Evolutionary conservation across 2,113 vertebrate genomes (phyloP), one percentile per base, ranked within the genome.

Genomic region (Telmatochromis brichardi): DNA sequence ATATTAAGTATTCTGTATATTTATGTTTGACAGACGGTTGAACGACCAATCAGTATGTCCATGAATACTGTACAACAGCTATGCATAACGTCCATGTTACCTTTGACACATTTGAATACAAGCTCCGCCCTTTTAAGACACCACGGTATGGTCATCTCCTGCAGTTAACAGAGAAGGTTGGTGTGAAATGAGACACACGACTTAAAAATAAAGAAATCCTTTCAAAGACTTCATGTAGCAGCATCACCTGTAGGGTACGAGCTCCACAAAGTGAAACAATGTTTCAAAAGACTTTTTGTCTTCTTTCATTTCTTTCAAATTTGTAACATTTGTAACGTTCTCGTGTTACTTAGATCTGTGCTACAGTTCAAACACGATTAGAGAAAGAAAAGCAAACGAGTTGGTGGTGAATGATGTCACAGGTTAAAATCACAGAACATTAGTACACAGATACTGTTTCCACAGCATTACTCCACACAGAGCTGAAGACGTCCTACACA

Each of bases 61-160:
- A 26, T 73, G 0, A 73, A 45, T 45, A 26, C 40, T 26, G 40
- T 47, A 26, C 3, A 12, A 19, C 10, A 50, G 23, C 45, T 13
- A 1, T 5, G 15, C 42, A n/a, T 31, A 50, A 50, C 14, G 0
- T 7, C n/a, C 5, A 17, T 5, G 87, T 96, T 91, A 97, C 98
- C 99, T 99, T 99, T 99, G 79, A 99, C 97, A 9, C 99, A 99
- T 95, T 99, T 99, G 94, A 99, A 99, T 13, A 99, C 98, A 21
- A 97, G 94, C 92, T 97, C 96, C 2, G 97, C 97, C 90, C 97
- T 92, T 79, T 97, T 97, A 7, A 97, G 95, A 84, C 97, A 97
- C 97, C 97, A 97, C 1, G 97, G 97, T 71, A 97, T 97, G 76
- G 97, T 97, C 97, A 97, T 97, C 87, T 97, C 97, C 97, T 97